Base-by-base conservation (phyloP, 2,113 vertebrate species). In the Tursiops truncatus region DNA sequence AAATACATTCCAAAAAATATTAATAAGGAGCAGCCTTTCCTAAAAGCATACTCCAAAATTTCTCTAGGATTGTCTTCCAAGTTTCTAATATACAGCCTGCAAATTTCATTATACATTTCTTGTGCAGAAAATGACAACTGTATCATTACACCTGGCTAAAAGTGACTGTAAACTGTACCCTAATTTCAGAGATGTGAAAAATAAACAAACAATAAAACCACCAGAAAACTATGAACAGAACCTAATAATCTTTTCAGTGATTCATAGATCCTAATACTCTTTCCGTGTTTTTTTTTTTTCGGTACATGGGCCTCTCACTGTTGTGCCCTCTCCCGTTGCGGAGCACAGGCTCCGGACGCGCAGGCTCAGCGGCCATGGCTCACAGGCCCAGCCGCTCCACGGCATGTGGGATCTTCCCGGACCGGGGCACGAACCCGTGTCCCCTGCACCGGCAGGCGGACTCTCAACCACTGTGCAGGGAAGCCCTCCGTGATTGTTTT, bases 261-360 rank as follows among this genome's bases (percentile, higher is more conserved):
- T 97, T 91, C 98, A 98, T 97, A 95, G 94, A 97, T 97, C 88
- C 87, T 95, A 97, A 89, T 94, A 98, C 95, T 81, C 94, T 97
- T 95, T 98, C 97, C 89, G 91, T 97, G 97, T 1, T 50, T 13
- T 13, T 50, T 50, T 50, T 47, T 50, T 50, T 47, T 47, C 2
- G 12, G 12, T 50, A 50, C 47, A 1, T 0, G 47, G 47, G 47
- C 47, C 12, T 50, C 47, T 50, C 47, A 50, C 47, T 13, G 47
- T 50, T 50, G 47, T 13, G 47, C 2, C 47, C 47, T 50, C 47
- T 50, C 47, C 47, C 12, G 47, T 12, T 13, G 47, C 2, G 12
- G 47, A 13, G 47, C 47, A 50, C 9, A 13, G 47, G 47, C 47
- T 13, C 47, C 9, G 47, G 47, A 50, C 12, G 47, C 3, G 2